Evolutionary conservation across 1,140 invertebrate genomes (phyloP), one percentile per base, ranked within the genome.

Genomic region (Heliconius hermathena): DNA sequence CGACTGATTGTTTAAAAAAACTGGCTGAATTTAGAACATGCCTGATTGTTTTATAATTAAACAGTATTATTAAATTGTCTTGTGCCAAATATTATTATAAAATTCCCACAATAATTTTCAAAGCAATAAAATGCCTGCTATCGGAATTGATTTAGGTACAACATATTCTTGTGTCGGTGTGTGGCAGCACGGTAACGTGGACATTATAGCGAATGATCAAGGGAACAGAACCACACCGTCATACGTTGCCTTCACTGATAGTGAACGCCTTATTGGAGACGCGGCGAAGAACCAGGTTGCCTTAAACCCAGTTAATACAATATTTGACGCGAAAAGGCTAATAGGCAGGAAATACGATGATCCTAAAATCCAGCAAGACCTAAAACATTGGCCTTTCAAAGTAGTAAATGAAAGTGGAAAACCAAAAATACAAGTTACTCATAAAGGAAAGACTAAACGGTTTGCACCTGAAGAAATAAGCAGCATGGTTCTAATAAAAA

Each of bases 221-320:
- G 98, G 98, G 9, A 99, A 99, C 93, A 94, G 98, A 71, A 99
- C 98, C 38, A 99, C 98, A 38, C 98, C 98, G 1, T 97, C 60
- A 29, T 66, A 66, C 9, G 60, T 66, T 29, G 60, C 60, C 13
- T 66, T 66, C n/a, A 66, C 60, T 1, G 97, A 98, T 81, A 97
- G 96, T 0, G 97, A 98, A 89, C 92, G 97, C 3, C 94, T 98
- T 13, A 97, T 98, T 76, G 97, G 97, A 41, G 97, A 97, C 87
- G 96, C 93, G 4, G 96, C 96, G 3, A 96, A 97, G 86, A 97
- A 95, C 80, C 95, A 97, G 85, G 97, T 97, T 8, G 97, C 90
- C 49, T 84, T 93, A 71, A 94, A 95, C 83, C 89, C 91, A 52
- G 84, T 76, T 20, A 94, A 97, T 96, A 82, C 92, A n/a, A 89